Base-by-base conservation (phyloP, 2,113 vertebrate species). In the Chunga burmeisteri region DNA sequence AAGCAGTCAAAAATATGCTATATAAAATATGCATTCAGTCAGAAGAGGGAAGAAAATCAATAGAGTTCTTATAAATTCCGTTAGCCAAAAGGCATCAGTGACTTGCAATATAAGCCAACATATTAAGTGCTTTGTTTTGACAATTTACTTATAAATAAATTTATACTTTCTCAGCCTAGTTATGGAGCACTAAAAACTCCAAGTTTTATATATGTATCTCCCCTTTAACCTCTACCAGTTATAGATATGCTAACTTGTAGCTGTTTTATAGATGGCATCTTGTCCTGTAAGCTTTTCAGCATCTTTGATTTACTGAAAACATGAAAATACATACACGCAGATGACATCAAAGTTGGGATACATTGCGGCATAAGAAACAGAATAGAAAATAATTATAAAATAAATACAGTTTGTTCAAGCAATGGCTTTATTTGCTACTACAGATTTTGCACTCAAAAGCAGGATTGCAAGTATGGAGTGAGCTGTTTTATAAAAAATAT, bases 41-140 rank as follows among this genome's bases (percentile, higher is more conserved):
- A 85, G 83, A 91, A 66, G 29, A 77, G 27, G 67, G 61, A 90
- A 67, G 62, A 92, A 82, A 97, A 95, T 94, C 93, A 93, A 90
- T 95, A 81, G 82, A 30, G 29, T 78, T 81, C 62, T 89, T 96
- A 73, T 32, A 96, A 95, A 81, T 91, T 75, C 91, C 10, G 13
- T 72, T 95, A 93, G 90, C 91, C 82, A 94, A 90, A 90, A 93
- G 87, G 83, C 84, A 93, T 71, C 34, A 65, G 34, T 83, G 66
- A 81, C 79, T 94, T 83, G 73, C 80, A 83, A 22, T 40, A 55
- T 55, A 47, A 94, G 52, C n/a, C 65, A 96, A 59, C 5, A 6
- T 34, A 93, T 88, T 93, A 94, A 95, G 56, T 82, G 49, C 86
- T 94, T 97, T 96, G 83, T 97, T 96, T 95, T 93, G 87, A 95